These are phyloP conservation scores for Deroptyus accipitrinus DNA, from an alignment of 2,113 vertebrate genomes.

Conservation along the genomic window DNA sequence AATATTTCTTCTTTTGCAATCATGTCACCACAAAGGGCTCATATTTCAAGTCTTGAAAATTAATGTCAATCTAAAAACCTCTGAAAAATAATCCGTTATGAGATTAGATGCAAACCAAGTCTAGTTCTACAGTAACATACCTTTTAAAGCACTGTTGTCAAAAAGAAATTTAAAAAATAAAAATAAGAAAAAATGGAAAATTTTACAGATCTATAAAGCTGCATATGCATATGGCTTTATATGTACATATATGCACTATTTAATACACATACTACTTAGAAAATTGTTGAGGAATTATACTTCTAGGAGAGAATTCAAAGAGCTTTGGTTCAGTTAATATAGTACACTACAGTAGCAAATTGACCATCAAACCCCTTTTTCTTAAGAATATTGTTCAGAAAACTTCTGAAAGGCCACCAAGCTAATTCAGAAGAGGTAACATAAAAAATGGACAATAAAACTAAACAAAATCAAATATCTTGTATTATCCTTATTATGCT, in stretches of 20 bases:
- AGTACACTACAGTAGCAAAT: neutral
- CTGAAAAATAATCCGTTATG: neutral
- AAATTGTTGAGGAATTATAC: neutral
- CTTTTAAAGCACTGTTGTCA: neutral
- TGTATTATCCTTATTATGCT: neutral
- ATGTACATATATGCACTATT: neutral
- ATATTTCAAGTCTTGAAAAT: neutral
- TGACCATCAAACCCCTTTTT: neutral
- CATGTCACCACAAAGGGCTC: neutral
- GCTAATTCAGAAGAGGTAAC: neutral
- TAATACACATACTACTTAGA: neutral
- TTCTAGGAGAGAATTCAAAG: neutral
- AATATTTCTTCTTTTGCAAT: neutral
- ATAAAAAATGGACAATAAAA: neutral
- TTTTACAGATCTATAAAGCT: neutral
- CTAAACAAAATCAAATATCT: neutral
- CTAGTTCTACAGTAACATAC: neutral
- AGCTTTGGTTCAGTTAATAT: neutral
- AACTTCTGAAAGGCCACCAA: neutral
- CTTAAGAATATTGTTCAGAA: neutral
- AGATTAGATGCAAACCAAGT: neutral
- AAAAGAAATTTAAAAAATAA: neutral
- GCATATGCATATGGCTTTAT: neutral
- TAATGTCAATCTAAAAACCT: neutral
- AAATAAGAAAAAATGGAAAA: neutral